A percentile compares a stretch with the other conserved stretches of the same genome.
Evolutionary conservation across 92 coral and sea anemone species (phyloP).

Genomic region (Plumapathes pennacea): DNA sequence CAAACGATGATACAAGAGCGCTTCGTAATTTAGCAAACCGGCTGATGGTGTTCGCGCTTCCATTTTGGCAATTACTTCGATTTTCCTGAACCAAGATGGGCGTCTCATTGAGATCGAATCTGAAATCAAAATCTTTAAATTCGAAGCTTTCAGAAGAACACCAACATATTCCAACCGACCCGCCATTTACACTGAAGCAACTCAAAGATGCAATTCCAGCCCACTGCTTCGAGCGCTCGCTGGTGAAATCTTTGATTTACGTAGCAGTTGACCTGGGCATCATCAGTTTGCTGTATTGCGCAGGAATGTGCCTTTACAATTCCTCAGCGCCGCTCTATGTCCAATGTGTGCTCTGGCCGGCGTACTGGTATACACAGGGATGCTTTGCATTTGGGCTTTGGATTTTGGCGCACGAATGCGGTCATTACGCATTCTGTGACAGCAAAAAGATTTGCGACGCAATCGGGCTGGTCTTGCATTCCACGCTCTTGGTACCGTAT

Average conservation of each 20-base stretch:
- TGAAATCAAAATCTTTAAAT: no score
- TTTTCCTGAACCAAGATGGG: no score
- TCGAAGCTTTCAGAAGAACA: no score
- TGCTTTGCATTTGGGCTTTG: constrained; percentile 78
- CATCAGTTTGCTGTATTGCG: constrained; percentile 36
- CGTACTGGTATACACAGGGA: constrained; percentile 87
- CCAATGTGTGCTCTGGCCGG: constrained; percentile 76
- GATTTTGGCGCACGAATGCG: constrained; percentile 91
- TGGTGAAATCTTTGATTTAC: constrained; percentile 56
- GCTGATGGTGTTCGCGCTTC: no score
- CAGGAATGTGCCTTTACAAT: constrained; percentile 52
- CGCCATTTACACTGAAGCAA: constrained; percentile 79
- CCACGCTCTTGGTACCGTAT: constrained; percentile 68
- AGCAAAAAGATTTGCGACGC: constrained; percentile 71
- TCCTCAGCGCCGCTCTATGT: constrained; percentile 59
- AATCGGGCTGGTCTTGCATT: constrained; percentile 70
- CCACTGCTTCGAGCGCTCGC: constrained; percentile 80
- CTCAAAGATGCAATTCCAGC: constrained; percentile 82
- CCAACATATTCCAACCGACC: no score
- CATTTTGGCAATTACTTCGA: no score
- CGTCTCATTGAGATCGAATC: no score
- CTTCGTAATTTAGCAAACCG: no score
- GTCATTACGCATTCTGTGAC: constrained; percentile 80
- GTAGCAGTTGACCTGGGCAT: constrained; percentile 53
- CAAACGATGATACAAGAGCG: no score